Percentiles rank a stretch among this genome's conserved stretches.
These are phyloP conservation scores for Intellagama lesueurii DNA, from an alignment of 2,797 vertebrate species.

Conservation along the genomic window DNA sequence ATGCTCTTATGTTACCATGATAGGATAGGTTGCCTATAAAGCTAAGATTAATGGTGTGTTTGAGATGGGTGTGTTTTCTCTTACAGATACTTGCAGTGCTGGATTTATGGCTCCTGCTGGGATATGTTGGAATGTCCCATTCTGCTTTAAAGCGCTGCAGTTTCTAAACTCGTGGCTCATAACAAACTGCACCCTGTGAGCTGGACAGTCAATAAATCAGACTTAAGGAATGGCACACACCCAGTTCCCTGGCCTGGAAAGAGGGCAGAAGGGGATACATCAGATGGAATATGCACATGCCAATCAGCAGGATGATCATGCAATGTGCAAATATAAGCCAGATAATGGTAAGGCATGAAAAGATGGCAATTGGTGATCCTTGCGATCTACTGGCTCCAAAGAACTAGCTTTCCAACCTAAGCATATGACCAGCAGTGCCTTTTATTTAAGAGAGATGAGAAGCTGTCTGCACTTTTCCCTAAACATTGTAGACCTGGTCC, in stretches of 20 bases:
- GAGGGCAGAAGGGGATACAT: neutral
- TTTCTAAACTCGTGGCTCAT: conserved; percentile 29
- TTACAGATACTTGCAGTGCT: conserved; percentile 46
- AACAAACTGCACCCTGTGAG: conserved; percentile 33
- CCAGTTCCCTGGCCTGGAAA: neutral
- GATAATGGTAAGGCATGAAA: neutral
- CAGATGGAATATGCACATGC: neutral
- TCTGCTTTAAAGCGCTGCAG: conserved; percentile 37
- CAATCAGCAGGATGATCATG: neutral
- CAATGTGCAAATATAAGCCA: neutral
- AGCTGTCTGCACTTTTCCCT: no score
- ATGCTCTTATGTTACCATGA: conserved; percentile 11
- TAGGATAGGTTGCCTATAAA: conserved; percentile 18
- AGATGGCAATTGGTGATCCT: neutral
- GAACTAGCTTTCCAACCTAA: neutral
- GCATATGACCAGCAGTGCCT: neutral
- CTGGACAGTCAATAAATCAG: conserved; percentile 31
- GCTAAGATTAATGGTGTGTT: conserved; percentile 29
- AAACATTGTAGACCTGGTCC: neutral
- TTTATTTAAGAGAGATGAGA: neutral
- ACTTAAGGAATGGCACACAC: neutral
- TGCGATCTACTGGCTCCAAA: neutral
- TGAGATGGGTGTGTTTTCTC: conserved; percentile 44
- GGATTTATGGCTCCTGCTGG: conserved; percentile 60
- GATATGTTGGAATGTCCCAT: conserved; percentile 57